Evolutionary conservation across 2,797 vertebrate species (phyloP).

Genomic region (Anguilla marmorata): DNA sequence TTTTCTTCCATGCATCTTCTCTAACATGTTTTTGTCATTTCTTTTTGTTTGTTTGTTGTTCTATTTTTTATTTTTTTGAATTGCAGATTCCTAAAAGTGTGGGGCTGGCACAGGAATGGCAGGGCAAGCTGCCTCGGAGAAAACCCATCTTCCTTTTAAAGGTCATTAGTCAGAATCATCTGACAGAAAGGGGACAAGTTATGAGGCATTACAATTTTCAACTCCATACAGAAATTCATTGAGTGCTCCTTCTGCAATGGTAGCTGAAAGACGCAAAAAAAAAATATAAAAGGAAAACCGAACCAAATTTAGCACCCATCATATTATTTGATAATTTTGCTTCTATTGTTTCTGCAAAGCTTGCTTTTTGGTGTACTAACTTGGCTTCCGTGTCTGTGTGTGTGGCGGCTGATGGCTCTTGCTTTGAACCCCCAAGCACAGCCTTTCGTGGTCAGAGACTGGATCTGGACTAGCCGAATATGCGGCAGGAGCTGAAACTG

Average conservation of each 20-base stretch:
- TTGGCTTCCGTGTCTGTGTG: constrained; percentile 38
- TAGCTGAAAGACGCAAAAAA: constrained; percentile 10
- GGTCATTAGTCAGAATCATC: constrained; percentile 54
- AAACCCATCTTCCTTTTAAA: constrained; percentile 52
- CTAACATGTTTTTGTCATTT: constrained; percentile 40
- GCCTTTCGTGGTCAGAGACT: constrained; percentile 20
- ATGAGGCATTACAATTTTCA: constrained; percentile 52
- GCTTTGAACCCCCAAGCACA: constrained; percentile 30
- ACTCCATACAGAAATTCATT: constrained; percentile 26
- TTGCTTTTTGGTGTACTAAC: constrained; percentile 59
- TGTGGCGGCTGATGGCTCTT: constrained; percentile 28
- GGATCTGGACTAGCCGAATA: constrained; percentile 14
- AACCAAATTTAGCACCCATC: constrained; percentile 36
- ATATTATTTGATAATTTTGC: constrained; percentile 32
- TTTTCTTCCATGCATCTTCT: constrained; percentile 49
- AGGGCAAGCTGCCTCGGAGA: constrained; percentile 72
- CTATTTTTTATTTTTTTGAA: constrained; percentile 65
- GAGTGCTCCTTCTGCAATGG: constrained; percentile 19
- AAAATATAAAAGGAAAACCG: constrained; percentile 7
- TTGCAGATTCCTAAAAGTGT: constrained; percentile 85
- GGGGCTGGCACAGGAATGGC: constrained; percentile 70
- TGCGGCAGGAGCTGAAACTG: constrained; percentile 23
- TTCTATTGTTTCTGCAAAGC: constrained; percentile 56
- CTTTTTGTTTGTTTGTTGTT: constrained; percentile 53
- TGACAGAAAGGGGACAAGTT: constrained; percentile 42